phyloP scores from a whole-genome alignment of 92 coral and sea anemone species.

The Porites divaricata region DNA sequence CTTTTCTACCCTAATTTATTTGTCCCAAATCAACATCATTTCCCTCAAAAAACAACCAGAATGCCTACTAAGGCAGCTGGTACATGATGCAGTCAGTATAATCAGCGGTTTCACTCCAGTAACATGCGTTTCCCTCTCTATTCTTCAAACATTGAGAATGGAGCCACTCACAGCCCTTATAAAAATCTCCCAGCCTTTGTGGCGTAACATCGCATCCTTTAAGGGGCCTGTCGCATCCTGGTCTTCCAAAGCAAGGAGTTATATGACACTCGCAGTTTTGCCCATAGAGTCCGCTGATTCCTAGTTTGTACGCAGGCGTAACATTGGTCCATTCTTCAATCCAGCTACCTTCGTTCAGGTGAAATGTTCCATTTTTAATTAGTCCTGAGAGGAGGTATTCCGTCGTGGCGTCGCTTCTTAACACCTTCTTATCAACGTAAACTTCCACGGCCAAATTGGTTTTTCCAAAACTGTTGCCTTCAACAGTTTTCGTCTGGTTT shows the following conservation, averaged over 20 bases:
- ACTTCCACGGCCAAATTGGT: slow-evolving; percentile 1
- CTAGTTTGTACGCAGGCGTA: slow-evolving; percentile 54
- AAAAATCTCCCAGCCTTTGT: neutral
- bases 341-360: slow-evolving; percentile 66
- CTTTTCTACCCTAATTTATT: no score
- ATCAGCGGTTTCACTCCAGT: slow-evolving; percentile 47
- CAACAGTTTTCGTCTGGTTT: neutral
- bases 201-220: slow-evolving; percentile 17
- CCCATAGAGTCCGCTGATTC: slow-evolving; percentile 56
- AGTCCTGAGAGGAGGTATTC: slow-evolving; percentile 67
- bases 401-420: slow-evolving; percentile 13
- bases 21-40: no score
- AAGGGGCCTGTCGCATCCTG: neutral
- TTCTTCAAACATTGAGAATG: slow-evolving; percentile 64
- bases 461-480: neutral
- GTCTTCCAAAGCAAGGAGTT: slow-evolving; percentile 53
- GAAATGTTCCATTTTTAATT: slow-evolving; percentile 42
- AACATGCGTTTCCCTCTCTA: slow-evolving; percentile 42
- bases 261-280: slow-evolving; percentile 72
- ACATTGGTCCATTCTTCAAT: slow-evolving; percentile 56
- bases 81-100: slow-evolving; percentile 37
- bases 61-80: neutral
- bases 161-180: slow-evolving; percentile 50
- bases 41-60: no score
- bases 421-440: slow-evolving; percentile 4